Evolutionary conservation across 2,888 invertebrate species (phyloP), one percentile per base, ranked within the genome.

Genomic region (Euplagia quadripunctaria): DNA sequence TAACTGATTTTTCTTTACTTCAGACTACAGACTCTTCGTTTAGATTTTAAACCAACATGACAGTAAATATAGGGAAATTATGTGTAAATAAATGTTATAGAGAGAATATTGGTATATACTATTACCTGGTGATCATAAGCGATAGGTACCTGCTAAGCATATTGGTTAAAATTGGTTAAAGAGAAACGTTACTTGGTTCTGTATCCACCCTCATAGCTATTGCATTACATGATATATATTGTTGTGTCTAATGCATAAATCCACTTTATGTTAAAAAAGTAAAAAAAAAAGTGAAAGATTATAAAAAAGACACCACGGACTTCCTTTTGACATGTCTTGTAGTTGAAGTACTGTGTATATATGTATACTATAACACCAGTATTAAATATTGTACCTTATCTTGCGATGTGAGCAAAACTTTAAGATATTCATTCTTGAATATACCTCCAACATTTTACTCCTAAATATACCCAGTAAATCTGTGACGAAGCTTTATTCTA

Each of bases 361-460:
- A 17, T 11, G 41, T 64, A 4, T 20, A 43, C 52, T 31, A 41
- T 63, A 31, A 51, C n/a, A 49, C 58, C 43, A 58, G 67, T 71
- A 74, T 70, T 75, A 82, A 72, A 71, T 74, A 73, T 71, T 51
- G 67, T 73, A 58, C 76, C 68, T 76, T 82, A 81, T 81, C 80
- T 75, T 17, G n/a, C 69, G 41, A 75, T 77, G 77, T 77, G 82
- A 20, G 74, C 70, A 68, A 75, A 74, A 81, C 76, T 81, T 77
- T 69, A 52, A 55, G 64, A 42, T 70, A 64, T 70, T 49, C 20
- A 51, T 31, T 16, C 43, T 46, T 61, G 16, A 16, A 63, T 31
- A n/a, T 63, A 51, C 63, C 61, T 69, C 20, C 58, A 49, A 43
- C 55, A 9, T 17, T 63, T 11, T 9, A 67, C 52, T 14, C 51